Evolutionary conservation across 1,140 invertebrate genomes (phyloP), one percentile per base, ranked within the genome.

Genomic region (Dryas iulia): DNA sequence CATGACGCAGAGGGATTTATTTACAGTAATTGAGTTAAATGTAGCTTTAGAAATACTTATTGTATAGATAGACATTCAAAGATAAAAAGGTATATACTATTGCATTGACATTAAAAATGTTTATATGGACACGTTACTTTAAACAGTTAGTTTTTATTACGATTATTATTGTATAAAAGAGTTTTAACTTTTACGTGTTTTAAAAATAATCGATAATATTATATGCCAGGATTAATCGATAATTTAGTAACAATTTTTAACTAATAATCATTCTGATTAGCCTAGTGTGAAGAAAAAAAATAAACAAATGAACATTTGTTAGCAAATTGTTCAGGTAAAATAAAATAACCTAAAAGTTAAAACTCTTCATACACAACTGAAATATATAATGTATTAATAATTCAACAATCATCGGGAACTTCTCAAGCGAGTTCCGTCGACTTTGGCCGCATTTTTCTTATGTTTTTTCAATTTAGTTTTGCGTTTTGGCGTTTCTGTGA

Each of bases 361-460:
- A 28, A 2, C 6, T 28, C 26, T 6, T 28, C 6, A 28, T 6
- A 28, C 26, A n/a, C n/a, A n/a, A n/a, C n/a, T n/a, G 30, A 31
- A 31, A 31, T 31, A 56, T 56, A 6, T 56, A 56, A 11, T 12
- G 26, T 57, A 14, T 11, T 3, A 1, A 26, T 57, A 39, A 39
- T 10, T 39, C 33, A 39, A 56, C n/a, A 65, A 77, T 89, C 83
- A 91, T 86, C 87, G 89, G 12, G 84, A 76, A 62, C 80, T 89
- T 24, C 87, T 74, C 33, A 90, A 35, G 18, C 87, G 65, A n/a
- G 73, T 69, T 1, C 65, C 76, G 53, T 85, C 82, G 12, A 84
- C 72, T 73, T 83, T 89, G 10, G 76, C 25, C 52, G 64, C 74
- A 66, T 77, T 82, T 59, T 77, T 83, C 54, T 75, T 76, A 30